Percentiles rank a stretch among this genome's conserved stretches.
These are phyloP conservation scores for Sminthopsis crassicaudata DNA, from an alignment of 2,113 vertebrate genomes.

Conservation along the genomic window DNA sequence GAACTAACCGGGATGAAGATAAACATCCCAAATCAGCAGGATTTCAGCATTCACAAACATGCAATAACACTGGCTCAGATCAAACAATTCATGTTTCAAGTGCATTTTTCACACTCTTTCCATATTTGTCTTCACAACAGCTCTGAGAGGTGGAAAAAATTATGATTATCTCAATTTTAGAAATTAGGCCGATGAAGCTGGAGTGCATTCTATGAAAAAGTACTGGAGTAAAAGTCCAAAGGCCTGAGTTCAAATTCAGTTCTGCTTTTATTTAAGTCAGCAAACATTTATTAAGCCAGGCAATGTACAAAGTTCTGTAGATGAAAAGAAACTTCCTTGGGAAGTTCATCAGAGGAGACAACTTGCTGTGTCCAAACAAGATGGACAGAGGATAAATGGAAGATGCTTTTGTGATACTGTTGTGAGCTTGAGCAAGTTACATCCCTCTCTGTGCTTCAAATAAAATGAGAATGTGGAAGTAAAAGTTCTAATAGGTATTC, in stretches of 20 bases:
- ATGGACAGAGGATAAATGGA: background rate
- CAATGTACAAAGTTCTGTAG: background rate
- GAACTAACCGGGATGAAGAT: background rate
- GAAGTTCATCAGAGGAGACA: background rate
- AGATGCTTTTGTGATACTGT: background rate
- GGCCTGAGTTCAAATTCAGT: background rate
- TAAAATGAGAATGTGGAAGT: background rate
- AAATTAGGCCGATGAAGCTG: background rate
- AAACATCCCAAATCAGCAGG: background rate
- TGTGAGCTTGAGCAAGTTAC: background rate
- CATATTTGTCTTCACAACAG: background rate
- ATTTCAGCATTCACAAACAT: background rate
- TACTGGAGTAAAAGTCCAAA: background rate
- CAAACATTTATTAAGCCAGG: background rate
- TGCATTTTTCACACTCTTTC: background rate
- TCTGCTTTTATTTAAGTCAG: background rate
- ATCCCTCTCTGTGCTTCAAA: background rate
- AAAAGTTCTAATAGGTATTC: background rate
- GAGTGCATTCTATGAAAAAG: background rate
- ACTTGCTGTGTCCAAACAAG: background rate
- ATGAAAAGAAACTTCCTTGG: background rate
- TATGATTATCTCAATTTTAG: background rate
- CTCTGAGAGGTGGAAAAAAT: background rate
- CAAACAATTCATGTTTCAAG: background rate
- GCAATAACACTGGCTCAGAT: background rate